Evolutionary conservation across 2,113 vertebrate species (phyloP), one percentile per base, ranked within the genome.

Genomic region (Phocoena sinus): DNA sequence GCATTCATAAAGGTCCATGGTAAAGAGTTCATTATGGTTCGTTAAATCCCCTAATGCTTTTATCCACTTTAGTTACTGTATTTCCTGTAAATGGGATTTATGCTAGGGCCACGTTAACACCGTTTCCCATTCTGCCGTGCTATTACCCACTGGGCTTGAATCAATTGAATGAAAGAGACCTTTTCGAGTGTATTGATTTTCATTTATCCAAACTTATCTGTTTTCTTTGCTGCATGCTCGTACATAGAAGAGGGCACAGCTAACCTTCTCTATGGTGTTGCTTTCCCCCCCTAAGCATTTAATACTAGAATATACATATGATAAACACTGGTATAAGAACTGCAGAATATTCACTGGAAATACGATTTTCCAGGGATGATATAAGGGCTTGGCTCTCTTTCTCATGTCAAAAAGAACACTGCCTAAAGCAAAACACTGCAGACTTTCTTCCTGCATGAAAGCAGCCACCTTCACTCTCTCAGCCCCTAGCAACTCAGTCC

Each of bases 121-220:
- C 82, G 6, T 97, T 97, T 86, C 89, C 92, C 96, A 91, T 94
- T 98, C 95, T 97, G 95, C 97, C 97, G 77, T 95, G 63, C 97
- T 97, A 94, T 98, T 98, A 98, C 98, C 98, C 67, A 14, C 92
- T 95, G 96, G 97, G 97, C 90, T 96, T 90, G 97, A 98, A 98
- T 99, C 98, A 98, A 99, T 98, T 90, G 41, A 53, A 93, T 36
- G 76, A 96, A 97, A 98, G 98, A 93, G 94, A 96, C 95, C 97
- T 98, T 98, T 97, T 98, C 56, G 62, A 85, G 89, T 89, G 95
- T 98, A 99, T 98, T 91, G 98, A 99, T 99, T 99, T 98, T 99
- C 98, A 97, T 98, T 99, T 98, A 98, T 94, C 97, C 95, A 96
- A 95, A 96, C 98, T 97, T 97, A 90, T 98, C 97, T 97, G 83